phyloP scores from a whole-genome alignment of 2,888 invertebrate genomes.

The Epinotia brunnichana region DNA sequence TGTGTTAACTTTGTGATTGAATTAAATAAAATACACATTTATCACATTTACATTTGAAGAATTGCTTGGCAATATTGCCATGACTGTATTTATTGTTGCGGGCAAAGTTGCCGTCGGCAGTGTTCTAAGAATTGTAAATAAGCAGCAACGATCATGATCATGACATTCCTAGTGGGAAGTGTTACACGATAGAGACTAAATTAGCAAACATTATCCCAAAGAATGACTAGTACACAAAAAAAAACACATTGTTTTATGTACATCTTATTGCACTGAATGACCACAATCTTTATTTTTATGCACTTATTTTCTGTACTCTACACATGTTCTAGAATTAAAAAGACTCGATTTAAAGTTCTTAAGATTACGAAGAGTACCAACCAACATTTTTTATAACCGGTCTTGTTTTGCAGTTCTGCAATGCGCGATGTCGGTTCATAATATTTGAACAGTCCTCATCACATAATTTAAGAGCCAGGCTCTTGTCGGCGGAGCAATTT shows the following conservation, averaged over 20 bases:
- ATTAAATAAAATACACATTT: background rate
- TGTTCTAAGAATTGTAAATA: background rate
- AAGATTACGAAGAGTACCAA: background rate
- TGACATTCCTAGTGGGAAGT: background rate
- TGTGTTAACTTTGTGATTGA: background rate
- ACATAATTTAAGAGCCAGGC: too few species aligned
- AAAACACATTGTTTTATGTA: constrained; percentile 18
- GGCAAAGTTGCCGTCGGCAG: background rate
- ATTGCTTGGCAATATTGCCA: background rate
- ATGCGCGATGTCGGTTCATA: too few species aligned
- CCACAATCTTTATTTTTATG: background rate
- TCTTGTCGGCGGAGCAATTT: too few species aligned
- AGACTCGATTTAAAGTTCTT: background rate
- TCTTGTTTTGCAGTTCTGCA: constrained; percentile 28
- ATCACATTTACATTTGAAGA: background rate
- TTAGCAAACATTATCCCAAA: background rate
- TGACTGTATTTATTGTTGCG: background rate
- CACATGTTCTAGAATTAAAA: constrained; percentile 8
- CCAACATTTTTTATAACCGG: background rate
- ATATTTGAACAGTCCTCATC: too few species aligned
- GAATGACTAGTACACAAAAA: constrained; percentile 18
- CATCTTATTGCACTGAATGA: constrained; percentile 48
- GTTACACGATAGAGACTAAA: background rate
- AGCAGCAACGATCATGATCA: background rate
- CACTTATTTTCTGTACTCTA: background rate